Evolutionary conservation across 2,888 invertebrate species (phyloP).

Genomic region (Ferrisia virgata): DNA sequence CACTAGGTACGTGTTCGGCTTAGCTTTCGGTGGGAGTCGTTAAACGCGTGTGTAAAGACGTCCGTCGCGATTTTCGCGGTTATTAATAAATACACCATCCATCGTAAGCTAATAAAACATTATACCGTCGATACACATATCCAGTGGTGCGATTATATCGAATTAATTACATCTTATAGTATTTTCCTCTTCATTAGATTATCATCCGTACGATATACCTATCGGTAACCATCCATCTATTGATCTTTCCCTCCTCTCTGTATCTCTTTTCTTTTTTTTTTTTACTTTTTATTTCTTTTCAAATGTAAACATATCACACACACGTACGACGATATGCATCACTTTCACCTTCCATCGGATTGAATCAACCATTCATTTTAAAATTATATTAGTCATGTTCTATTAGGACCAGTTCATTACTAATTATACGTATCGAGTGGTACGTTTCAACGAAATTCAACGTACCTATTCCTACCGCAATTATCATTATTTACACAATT

Average conservation of each 20-base stretch:
- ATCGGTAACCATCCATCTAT: neutral
- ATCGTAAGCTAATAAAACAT: neutral
- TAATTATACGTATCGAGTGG: constrained; percentile 1
- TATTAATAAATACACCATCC: neutral
- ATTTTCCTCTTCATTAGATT: neutral
- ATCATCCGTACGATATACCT: no score
- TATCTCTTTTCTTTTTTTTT: neutral
- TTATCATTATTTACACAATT: neutral
- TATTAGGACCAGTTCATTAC: constrained; percentile 3
- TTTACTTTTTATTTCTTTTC: neutral
- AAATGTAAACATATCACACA: neutral
- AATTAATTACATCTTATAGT: constrained; percentile 30
- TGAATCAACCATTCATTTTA: neutral
- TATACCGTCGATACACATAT: neutral
- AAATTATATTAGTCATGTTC: constrained; percentile 10
- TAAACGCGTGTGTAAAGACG: constrained; percentile 32
- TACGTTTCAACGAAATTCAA: neutral
- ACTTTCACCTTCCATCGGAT: constrained; percentile 19
- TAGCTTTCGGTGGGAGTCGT: constrained; percentile 31
- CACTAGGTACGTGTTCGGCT: neutral
- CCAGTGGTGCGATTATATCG: constrained; percentile 12
- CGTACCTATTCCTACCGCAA: neutral
- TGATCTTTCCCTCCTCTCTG: neutral
- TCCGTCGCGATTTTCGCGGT: neutral
- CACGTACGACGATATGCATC: neutral